Evolutionary conservation across 2,113 vertebrate genomes (phyloP).

Genomic region (Danionella cerebrum): DNA sequence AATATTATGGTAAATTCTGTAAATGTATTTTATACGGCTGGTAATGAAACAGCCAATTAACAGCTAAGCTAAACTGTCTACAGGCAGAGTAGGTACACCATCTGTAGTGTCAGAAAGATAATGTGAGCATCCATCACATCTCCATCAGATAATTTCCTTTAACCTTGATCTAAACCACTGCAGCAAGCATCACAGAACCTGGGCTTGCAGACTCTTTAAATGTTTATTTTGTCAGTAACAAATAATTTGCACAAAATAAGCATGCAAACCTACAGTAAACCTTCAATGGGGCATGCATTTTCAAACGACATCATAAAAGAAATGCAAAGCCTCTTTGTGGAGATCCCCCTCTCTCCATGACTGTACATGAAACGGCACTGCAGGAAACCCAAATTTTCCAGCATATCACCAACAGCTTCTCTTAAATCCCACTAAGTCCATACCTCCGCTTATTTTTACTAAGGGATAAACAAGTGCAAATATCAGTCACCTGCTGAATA

Average conservation of each 20-base stretch:
- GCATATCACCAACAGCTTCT: constrained; percentile 7
- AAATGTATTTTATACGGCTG: background rate
- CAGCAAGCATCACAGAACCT: background rate
- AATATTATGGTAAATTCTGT: background rate
- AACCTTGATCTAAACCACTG: constrained; percentile 21
- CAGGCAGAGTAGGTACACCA: constrained; percentile 58
- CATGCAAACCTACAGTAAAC: too few species aligned
- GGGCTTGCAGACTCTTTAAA: too few species aligned
- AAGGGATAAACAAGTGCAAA: background rate
- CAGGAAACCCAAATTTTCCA: background rate
- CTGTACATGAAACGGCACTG: background rate
- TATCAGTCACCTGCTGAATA: background rate
- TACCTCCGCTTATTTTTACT: background rate
- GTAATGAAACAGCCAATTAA: constrained; percentile 4
- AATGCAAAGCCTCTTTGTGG: constrained; percentile 13
- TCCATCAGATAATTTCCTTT: constrained; percentile 56
- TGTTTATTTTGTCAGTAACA: too few species aligned
- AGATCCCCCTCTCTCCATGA: background rate
- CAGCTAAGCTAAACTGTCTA: background rate
- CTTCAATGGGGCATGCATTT: too few species aligned
- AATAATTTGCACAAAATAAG: too few species aligned
- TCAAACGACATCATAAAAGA: constrained; percentile 16
- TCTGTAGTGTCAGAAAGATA: constrained; percentile 66
- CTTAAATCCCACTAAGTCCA: background rate
- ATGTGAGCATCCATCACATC: constrained; percentile 64